Base-by-base conservation (phyloP, 2,113 vertebrate genomes). In the Vanacampus margaritifer region DNA sequence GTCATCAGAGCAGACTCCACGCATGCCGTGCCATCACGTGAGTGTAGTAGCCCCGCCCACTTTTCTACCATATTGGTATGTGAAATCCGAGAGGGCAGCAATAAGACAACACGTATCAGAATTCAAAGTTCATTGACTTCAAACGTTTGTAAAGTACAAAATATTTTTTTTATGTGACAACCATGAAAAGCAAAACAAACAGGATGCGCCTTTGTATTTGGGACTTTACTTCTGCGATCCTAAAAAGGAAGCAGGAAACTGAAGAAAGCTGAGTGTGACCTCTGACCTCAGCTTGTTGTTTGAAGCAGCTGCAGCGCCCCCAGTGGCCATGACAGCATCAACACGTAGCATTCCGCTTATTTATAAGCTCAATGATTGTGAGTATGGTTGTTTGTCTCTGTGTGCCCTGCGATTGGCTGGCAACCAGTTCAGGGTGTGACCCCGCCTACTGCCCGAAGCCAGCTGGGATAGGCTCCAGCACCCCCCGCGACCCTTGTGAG, bases 11-110 rank as follows among this genome's bases (percentile, higher is more conserved):
- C 43, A 45, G 51, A 9, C 41, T 23, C 51, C 21, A 10, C 51
- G 9, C 53, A 5, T 13, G 12, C 24, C 0, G 51, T n/a, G n/a
- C n/a, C 51, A 53, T 53, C 51, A 12, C 8, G 3, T 19, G 19
- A 57, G 14, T 26, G 1, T 32, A 28, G 4, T 51, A n/a, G 7
- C 7, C 45, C 53, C 64, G 24, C 48, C 13, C 1, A n/a, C 50
- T 46, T 72, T 65, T 72, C 10, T 79, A 75, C 72, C 76, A 84
- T 53, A 79, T 82, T 79, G 76, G 82, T 81, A 82, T 67, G 65
- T 51, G 61, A 57, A 35, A 24, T 6, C 26, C 6, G 12, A 6
- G 3, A 5, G 43, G 43, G 43, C 41, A 5, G 41, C 41, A 45
- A 45, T 45, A 45, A 45, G 43, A 41, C 9, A 5, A 14, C 43